Base-by-base conservation (phyloP, 2,888 invertebrate species). In the Smittia aterrima region DNA sequence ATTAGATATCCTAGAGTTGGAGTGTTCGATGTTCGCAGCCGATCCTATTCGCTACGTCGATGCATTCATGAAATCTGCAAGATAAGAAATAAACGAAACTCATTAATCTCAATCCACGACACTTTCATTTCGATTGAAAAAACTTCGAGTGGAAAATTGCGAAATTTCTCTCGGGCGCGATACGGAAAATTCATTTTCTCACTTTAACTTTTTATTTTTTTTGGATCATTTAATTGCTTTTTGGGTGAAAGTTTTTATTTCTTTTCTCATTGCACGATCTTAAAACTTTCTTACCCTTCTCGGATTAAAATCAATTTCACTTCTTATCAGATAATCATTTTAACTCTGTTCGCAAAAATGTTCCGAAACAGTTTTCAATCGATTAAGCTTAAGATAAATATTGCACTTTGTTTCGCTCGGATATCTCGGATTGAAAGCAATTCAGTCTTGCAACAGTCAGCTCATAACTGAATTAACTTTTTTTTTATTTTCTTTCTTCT, bases 31-130 rank as follows among this genome's bases (percentile, higher is more conserved):
- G 18, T 58, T 18, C 22, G 18, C 9, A 22, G 20, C 18, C 16
- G 16, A 13, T 58, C 6, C 20, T 58, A 58, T 18, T 18, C 18
- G 58, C 58, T 47, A 53, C 32, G 70, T 72, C 40, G 16, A 32
- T 72, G 62, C 72, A 72, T 72, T 40, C 62, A 72, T 72, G 40
- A 20, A 64, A 72, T 62, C 72, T 72, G 71, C 25, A 72, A 72
- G 62, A 40, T 32, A 27, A 16, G 20, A 27, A 53, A 22, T 20
- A 40, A 70, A 54, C 11, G 13, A 40, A 67, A 27, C 22, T 53
- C n/a, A 47, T 47, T 47, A 53, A 70, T 54, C 53, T 27, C 16
- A 4, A 27, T 16, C 9, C 27, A 18, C 9, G 41, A n/a, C 9
- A 7, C 32, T 24, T 18, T 1, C 1, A 6, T 41, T 2, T 67